Evolutionary conservation across 2,113 vertebrate species (phyloP).

Genomic region (Eublepharis macularius): DNA sequence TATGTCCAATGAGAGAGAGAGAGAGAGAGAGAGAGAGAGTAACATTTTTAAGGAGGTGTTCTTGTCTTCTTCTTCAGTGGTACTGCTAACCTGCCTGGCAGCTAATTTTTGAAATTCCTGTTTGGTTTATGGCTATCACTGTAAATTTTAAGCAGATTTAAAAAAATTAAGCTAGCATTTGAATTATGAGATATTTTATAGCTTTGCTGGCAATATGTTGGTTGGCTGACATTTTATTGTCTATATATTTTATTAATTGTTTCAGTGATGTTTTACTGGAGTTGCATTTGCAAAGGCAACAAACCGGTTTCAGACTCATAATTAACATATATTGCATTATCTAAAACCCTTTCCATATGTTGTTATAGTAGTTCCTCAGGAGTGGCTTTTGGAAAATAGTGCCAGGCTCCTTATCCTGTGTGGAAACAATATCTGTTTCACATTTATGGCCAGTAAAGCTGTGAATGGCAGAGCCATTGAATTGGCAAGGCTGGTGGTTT

Average conservation of each 20-base stretch:
- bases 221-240: neutral
- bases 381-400: conserved; percentile 88
- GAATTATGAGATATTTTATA: neutral
- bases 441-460: conserved; percentile 85
- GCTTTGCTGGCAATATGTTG: neutral
- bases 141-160: neutral
- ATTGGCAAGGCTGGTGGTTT: conserved; percentile 81
- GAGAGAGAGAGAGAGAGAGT: no score
- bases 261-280: neutral
- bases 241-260: neutral
- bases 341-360: conserved; percentile 15
- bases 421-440: conserved; percentile 85
- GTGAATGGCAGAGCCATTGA: conserved; percentile 78
- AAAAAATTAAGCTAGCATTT: neutral
- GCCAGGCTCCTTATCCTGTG: conserved; percentile 87
- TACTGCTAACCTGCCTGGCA: neutral
- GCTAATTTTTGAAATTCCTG: neutral
- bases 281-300: neutral
- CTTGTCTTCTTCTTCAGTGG: no score
- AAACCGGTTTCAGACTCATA: neutral
- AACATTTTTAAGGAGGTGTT: no score
- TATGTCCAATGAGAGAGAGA: no score
- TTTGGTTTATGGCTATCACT: neutral
- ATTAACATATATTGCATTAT: neutral
- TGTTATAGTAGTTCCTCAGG: conserved; percentile 77